Percentiles rank a stretch among this genome's conserved stretches.
Evolutionary conservation across 2,888 invertebrate genomes (phyloP).

Genomic region (Venusia cambrica): DNA sequence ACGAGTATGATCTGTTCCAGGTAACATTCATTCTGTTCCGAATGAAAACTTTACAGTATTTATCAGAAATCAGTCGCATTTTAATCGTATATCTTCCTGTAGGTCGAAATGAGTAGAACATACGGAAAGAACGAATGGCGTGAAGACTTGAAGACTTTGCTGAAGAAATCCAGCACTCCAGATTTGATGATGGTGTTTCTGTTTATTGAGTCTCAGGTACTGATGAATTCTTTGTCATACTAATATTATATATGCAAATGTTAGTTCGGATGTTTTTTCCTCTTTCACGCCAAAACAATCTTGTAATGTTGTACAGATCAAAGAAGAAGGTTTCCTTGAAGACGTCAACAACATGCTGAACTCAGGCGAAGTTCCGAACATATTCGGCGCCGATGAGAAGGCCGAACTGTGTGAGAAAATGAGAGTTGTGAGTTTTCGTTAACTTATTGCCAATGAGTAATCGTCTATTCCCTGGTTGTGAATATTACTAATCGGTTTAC

Average conservation of each 20-base stretch:
- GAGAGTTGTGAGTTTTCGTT: conserved; percentile 75
- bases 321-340: conserved; percentile 95
- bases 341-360: conserved; percentile 96
- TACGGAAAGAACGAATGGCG: conserved; percentile 94
- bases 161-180: conserved; percentile 89
- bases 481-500: too few species aligned
- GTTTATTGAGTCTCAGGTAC: conserved; percentile 93
- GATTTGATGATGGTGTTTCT: conserved; percentile 94
- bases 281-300: too few species aligned
- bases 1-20: conserved; percentile 93
- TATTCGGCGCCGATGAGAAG: conserved; percentile 92
- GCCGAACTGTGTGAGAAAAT: conserved; percentile 96
- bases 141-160: conserved; percentile 92
- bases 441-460: too few species aligned
- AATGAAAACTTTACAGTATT: too few species aligned
- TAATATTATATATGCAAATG: too few species aligned
- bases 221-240: conserved; percentile 1
- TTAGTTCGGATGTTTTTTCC: too few species aligned
- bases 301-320: conserved; percentile 82
- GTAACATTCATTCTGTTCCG: too few species aligned
- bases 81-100: conserved; percentile 30
- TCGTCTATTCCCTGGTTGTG: too few species aligned
- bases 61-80: too few species aligned
- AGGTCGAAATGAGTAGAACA: conserved; percentile 94
- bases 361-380: conserved; percentile 96